Base-by-base conservation (phyloP, 2,797 vertebrate genomes). In the Catostomus latipinnis region DNA sequence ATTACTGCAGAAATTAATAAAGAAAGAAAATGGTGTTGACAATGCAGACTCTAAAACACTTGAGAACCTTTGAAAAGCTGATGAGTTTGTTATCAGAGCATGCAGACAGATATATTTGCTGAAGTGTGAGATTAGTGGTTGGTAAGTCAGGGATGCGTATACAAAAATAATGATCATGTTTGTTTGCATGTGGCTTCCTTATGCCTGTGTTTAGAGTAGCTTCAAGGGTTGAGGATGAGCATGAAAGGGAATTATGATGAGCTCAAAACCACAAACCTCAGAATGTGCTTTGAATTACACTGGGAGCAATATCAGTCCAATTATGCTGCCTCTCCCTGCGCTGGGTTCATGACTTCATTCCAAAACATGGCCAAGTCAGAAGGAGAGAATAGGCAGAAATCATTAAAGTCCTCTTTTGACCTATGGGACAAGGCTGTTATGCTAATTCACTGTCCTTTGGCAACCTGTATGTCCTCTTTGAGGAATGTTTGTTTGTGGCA, bases 261-360 rank as follows among this genome's bases (percentile, higher is more conserved):
- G 92, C 90, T 91, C 93, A 93, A 91, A 94, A 92, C 92, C 88
- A 92, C 92, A 83, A 91, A 88, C 90, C 88, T 87, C 85, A 91
- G 94, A 96, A 94, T 95, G 96, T 97, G 96, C 91, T 96, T 93
- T 91, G 95, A 95, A 97, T 98, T 97, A 96, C 92, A 91, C 87
- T 88, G 82, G 95, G 94, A 95, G 94, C 91, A 94, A 93, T 93
- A 95, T 93, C 93, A 93, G 93, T 94, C 93, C 92, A 94, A 95
- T 94, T 92, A 95, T 91, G 91, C 94, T 90, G 93, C 92, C 93
- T 91, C 84, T 83, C 76, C 82, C 87, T 90, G 91, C 89, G 92
- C 89, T 79, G 89, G 93, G 93, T 94, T 95, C 94, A 95, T 80
- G 92, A 94, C 94, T 94, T 92, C 88, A 93, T 93, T 93, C 82